These are phyloP conservation scores for Lithosia quadra DNA, from an alignment of 2,888 invertebrate genomes.

Conservation along the genomic window DNA sequence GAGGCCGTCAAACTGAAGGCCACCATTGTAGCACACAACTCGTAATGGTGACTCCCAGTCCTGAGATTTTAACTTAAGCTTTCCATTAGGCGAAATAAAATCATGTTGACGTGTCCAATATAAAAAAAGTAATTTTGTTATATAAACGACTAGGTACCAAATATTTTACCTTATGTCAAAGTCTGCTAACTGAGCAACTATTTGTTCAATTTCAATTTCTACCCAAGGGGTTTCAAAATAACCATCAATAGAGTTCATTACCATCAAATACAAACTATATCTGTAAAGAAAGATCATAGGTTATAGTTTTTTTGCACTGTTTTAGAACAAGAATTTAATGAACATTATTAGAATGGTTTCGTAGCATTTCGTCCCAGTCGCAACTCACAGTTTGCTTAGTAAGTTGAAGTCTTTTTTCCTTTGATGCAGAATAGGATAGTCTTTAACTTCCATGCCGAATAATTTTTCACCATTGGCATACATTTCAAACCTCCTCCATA, in stretches of 20 bases:
- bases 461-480: slow-evolving; percentile 94
- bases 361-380: no score
- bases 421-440: slow-evolving; percentile 92
- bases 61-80: no score
- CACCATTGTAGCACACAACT: no score
- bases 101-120: no score
- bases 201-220: slow-evolving; percentile 93
- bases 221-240: slow-evolving; percentile 95
- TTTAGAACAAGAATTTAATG: neutral
- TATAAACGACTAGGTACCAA: no score
- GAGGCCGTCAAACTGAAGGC: no score
- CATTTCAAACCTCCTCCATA: slow-evolving; percentile 93
- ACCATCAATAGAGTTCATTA: slow-evolving; percentile 94
- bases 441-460: slow-evolving; percentile 94
- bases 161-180: slow-evolving; percentile 90
- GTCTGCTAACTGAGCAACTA: slow-evolving; percentile 92
- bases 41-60: no score
- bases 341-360: neutral
- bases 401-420: slow-evolving; percentile 95
- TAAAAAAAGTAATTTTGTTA: neutral
- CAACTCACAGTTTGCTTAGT: slow-evolving; percentile 92
- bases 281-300: slow-evolving; percentile 54
- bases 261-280: slow-evolving; percentile 90
- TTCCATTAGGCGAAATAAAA: no score
- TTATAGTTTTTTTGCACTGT: neutral